Conservation (phyloP, 2,113 vertebrate species). For the Alligator sinensis region DNA sequence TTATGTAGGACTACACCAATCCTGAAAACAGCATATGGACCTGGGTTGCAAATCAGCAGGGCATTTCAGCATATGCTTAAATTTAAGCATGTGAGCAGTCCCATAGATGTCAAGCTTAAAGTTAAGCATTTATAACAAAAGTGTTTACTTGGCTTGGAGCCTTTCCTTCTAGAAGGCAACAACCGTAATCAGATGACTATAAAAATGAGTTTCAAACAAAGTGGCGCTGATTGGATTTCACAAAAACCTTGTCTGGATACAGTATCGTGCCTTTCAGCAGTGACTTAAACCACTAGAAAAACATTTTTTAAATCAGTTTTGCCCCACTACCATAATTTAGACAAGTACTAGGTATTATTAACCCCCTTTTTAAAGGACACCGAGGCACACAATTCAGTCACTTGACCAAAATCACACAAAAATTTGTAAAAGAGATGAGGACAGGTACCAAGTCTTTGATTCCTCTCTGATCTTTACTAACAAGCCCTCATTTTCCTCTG, state of each 20-base stretch:
- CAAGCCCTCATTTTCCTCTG: background rate
- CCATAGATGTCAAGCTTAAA: background rate
- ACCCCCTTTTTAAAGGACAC: background rate
- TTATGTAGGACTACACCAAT: background rate
- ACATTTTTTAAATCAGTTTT: background rate
- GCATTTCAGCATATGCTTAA: background rate
- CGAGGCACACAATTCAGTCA: background rate
- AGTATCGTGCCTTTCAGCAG: background rate
- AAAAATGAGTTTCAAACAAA: fast-evolving
- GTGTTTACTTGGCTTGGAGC: background rate
- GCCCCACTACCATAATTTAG: background rate
- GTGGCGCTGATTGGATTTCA: fast-evolving
- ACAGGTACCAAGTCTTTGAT: background rate
- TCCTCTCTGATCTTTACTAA: background rate
- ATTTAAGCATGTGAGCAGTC: background rate
- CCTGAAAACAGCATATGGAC: background rate
- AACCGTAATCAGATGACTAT: background rate
- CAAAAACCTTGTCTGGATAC: background rate
- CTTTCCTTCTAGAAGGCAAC: background rate
- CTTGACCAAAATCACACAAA: background rate
- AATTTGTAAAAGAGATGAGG: background rate
- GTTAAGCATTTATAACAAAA: background rate
- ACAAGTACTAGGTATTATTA: background rate
- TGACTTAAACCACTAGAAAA: background rate
- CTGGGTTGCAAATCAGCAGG: background rate